phyloP scores from a whole-genome alignment of 64 coral and sea anemone genomes.

The Trachythela sp. region DNA sequence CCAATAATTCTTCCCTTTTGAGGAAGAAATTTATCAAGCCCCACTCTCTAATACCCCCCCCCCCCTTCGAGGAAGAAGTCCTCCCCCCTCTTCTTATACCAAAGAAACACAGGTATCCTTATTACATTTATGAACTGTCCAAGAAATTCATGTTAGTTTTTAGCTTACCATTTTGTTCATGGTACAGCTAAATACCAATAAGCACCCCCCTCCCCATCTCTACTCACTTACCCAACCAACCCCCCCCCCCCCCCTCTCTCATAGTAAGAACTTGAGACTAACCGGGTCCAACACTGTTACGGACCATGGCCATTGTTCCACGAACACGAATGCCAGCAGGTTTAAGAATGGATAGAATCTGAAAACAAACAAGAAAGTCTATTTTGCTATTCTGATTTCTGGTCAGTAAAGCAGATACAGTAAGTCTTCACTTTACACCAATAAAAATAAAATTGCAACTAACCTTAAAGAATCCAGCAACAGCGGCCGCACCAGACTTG shows the following conservation, averaged over 20 bases:
- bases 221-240: no score
- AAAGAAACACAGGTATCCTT: background rate
- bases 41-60: no score
- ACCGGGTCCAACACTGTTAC: constrained; percentile 95
- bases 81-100: no score
- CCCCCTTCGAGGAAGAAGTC: no score
- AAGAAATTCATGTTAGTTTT: no score
- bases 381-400: background rate
- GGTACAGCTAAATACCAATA: no score
- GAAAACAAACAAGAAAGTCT: constrained; percentile 12
- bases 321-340: constrained; percentile 76
- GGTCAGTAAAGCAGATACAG: no score
- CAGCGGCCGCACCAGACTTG: constrained; percentile 96
- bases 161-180: no score
- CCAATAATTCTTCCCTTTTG: no score
- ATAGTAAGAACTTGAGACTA: background rate
- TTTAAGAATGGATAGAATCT: constrained; percentile 73
- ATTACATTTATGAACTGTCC: no score
- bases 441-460: background rate
- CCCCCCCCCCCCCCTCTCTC: background rate
- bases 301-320: constrained; percentile 89
- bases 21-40: no score
- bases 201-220: no score
- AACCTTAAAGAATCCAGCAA: constrained; percentile 97
- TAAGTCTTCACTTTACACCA: background rate